These are phyloP conservation scores for Lepisosteus osseus DNA, from an alignment of 2,113 vertebrate genomes.

Conservation along the genomic window DNA sequence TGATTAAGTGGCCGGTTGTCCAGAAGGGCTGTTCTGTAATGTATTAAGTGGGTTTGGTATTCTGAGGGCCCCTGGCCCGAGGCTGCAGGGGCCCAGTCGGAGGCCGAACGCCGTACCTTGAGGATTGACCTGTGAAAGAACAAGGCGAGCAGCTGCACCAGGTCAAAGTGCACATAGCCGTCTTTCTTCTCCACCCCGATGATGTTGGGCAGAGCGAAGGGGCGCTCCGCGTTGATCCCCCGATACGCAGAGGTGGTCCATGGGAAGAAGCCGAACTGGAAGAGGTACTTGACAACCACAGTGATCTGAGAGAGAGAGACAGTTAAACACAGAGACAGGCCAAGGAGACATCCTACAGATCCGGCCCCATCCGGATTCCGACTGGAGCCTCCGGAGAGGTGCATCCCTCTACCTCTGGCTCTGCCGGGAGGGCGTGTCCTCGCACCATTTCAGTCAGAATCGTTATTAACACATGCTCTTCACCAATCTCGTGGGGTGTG, in stretches of 20 bases:
- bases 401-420: too few species aligned
- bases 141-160: constrained; percentile 62
- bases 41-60: neutral
- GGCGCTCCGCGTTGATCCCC: constrained; percentile 63
- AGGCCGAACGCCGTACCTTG: constrained; percentile 44
- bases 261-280: constrained; percentile 75
- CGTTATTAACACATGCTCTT: too few species aligned
- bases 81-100: neutral
- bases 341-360: too few species aligned
- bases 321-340: neutral
- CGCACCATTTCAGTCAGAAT: too few species aligned
- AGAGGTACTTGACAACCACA: constrained; percentile 73
- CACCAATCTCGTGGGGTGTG: too few species aligned
- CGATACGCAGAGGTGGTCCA: constrained; percentile 63
- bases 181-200: constrained; percentile 65
- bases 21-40: too few species aligned
- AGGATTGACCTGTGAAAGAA: constrained; percentile 66
- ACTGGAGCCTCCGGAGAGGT: too few species aligned
- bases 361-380: too few species aligned
- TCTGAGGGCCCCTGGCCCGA: neutral
- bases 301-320: constrained; percentile 51
- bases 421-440: too few species aligned
- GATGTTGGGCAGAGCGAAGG: constrained; percentile 64
- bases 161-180: constrained; percentile 55
- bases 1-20: too few species aligned